These are phyloP conservation scores for Percopsis omiscomaycus DNA, from an alignment of 2,797 vertebrate genomes.

Conservation along the genomic window DNA sequence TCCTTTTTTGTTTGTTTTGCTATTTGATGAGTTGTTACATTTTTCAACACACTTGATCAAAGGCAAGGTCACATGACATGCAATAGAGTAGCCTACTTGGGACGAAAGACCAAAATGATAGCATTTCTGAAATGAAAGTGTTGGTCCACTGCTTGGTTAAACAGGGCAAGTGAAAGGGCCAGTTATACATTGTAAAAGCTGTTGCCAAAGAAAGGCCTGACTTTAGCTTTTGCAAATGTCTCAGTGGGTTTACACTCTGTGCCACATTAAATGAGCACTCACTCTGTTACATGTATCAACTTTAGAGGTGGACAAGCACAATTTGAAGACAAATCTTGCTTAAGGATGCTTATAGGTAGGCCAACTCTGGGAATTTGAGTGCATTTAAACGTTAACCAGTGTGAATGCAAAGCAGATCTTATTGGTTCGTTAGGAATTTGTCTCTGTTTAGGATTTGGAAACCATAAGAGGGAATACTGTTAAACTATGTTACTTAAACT, in stretches of 20 bases:
- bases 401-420: neutral
- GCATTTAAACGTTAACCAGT: neutral
- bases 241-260: slow-evolving; percentile 78
- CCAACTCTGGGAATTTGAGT: no score
- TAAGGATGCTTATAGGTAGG: no score
- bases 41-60: no score
- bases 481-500: slow-evolving; percentile 59
- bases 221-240: slow-evolving; percentile 87
- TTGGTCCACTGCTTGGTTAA: slow-evolving; percentile 57
- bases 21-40: no score
- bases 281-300: slow-evolving; percentile 73
- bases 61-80: neutral
- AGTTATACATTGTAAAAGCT: slow-evolving; percentile 66
- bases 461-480: slow-evolving; percentile 29
- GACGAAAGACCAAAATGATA: slow-evolving; percentile 49
- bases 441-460: slow-evolving; percentile 19
- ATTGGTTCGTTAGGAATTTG: neutral
- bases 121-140: slow-evolving; percentile 56
- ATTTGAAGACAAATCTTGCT: no score
- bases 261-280: slow-evolving; percentile 73
- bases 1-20: no score
- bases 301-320: no score
- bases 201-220: slow-evolving; percentile 43
- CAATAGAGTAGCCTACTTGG: slow-evolving; percentile 11
- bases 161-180: slow-evolving; percentile 70